Evolutionary conservation across 2,113 vertebrate species (phyloP), one percentile per base, ranked within the genome.

Genomic region (Trichechus manatus): DNA sequence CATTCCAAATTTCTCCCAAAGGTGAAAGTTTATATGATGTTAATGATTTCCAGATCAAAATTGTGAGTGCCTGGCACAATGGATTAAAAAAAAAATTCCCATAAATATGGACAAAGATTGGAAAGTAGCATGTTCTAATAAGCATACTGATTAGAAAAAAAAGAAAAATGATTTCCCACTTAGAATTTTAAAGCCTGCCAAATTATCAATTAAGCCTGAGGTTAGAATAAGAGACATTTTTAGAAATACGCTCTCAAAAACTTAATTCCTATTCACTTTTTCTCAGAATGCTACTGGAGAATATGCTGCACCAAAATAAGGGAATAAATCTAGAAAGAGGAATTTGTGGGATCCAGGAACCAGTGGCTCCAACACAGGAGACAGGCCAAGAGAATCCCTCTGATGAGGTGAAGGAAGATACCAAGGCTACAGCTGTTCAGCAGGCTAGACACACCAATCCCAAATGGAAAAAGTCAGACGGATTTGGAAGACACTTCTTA

Each of bases 1-100:
- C 80, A 91, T 86, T 87, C 20, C 53, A 81, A 39, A 72, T 13
- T 27, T 93, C 42, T 53, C 15, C 44, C 75, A 66, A 66, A 92
- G 56, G n/a, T 53, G 15, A 42, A 85, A 50, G 17, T 56, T 56
- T 56, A 17, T 70, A 31, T 56, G 89, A 33, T n/a, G 19, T 39
- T 39, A 68, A 70, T 63, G 50, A 80, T 56, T 81, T 87, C 42
- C n/a, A 56, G 68, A 53, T 81, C 75, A 78, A 39, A 33, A 78
- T 8, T 78, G 31, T 44, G 36, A 90, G n/a, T 64, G 47, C 33
- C 68, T 27, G 42, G 22, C 39, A 68, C 31, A 89, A 25, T 23
- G 59, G 61, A 25, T 61, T 70, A 68, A 56, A 75, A 11, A 66
- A 68, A 29, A 33, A 86, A n/a, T 72, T 7, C 29, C 23, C 31